phyloP scores from a whole-genome alignment of 2,888 invertebrate genomes.

The Sinohyriopsis cumingii region DNA sequence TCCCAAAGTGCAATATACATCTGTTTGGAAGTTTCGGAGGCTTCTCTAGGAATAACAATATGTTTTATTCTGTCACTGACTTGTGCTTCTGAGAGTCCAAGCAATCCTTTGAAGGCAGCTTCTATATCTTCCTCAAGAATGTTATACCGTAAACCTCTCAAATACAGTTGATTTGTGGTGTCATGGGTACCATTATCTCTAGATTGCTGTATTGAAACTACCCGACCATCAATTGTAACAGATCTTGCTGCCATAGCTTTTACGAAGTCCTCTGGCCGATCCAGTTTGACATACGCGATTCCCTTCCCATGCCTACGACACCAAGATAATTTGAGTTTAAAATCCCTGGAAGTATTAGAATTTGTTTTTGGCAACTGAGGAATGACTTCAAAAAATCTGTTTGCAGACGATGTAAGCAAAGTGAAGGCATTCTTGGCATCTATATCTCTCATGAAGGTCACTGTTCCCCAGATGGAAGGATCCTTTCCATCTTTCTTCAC shows the following conservation, averaged over 20 bases:
- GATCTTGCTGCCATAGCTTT: slow-evolving; percentile 1
- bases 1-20: background rate
- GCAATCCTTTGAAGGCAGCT: slow-evolving; percentile 14
- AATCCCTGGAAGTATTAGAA: slow-evolving; percentile 8
- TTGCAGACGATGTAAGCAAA: slow-evolving; percentile 10
- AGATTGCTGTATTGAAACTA: background rate
- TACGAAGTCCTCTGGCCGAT: slow-evolving; percentile 23
- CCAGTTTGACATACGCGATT: slow-evolving; percentile 43
- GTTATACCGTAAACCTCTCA: slow-evolving; percentile 18
- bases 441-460: no score
- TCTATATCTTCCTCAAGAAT: slow-evolving; percentile 32
- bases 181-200: no score
- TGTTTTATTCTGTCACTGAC: slow-evolving; percentile 14
- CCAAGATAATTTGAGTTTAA: slow-evolving; percentile 49
- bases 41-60: slow-evolving; percentile 23
- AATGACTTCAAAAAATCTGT: slow-evolving; percentile 6
- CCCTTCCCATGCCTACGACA: slow-evolving; percentile 45
- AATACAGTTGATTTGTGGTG: slow-evolving; percentile 5
- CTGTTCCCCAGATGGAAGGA: no score
- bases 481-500: no score
- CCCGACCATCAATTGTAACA: background rate
- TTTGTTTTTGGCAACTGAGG: slow-evolving; percentile 8
- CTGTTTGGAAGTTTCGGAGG: background rate
- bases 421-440: no score
- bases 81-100: slow-evolving; percentile 2